phyloP scores from a whole-genome alignment of 2,888 invertebrate species.

The Ectropis crepuscularia region DNA sequence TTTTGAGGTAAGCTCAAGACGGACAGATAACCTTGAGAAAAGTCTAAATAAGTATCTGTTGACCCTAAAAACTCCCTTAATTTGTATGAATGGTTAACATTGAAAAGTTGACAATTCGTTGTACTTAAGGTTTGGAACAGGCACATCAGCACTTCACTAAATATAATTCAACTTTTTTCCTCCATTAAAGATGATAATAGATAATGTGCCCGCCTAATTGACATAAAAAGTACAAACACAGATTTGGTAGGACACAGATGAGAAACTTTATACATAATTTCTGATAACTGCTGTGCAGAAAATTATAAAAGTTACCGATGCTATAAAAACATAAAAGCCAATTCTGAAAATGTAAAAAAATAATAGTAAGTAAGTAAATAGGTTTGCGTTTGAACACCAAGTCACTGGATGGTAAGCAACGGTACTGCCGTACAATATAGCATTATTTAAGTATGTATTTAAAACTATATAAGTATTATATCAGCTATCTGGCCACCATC shows the following conservation, averaged over 20 bases:
- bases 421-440: no score
- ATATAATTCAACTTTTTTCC: slow-evolving; percentile 44
- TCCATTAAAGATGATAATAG: slow-evolving; percentile 50
- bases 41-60: not conserved
- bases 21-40: not conserved
- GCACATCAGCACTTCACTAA: slow-evolving; percentile 27
- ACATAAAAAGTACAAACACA: slow-evolving; percentile 47
- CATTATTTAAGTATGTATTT: no score
- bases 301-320: no score
- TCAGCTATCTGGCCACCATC: no score
- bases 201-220: slow-evolving; percentile 54
- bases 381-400: no score
- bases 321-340: no score
- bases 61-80: not conserved
- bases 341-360: no score
- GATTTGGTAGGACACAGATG: slow-evolving; percentile 29
- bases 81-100: not conserved
- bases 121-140: slow-evolving; percentile 10
- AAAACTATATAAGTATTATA: no score
- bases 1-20: not conserved
- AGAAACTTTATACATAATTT: slow-evolving; percentile 6
- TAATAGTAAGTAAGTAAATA: no score
- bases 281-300: no score
- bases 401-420: no score
- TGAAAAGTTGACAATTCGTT: not conserved